A percentile compares a stretch with the other conserved stretches of the same genome.
Evolutionary conservation across 1,140 invertebrate species (phyloP).

Genomic region (Drosophila saltans): DNA sequence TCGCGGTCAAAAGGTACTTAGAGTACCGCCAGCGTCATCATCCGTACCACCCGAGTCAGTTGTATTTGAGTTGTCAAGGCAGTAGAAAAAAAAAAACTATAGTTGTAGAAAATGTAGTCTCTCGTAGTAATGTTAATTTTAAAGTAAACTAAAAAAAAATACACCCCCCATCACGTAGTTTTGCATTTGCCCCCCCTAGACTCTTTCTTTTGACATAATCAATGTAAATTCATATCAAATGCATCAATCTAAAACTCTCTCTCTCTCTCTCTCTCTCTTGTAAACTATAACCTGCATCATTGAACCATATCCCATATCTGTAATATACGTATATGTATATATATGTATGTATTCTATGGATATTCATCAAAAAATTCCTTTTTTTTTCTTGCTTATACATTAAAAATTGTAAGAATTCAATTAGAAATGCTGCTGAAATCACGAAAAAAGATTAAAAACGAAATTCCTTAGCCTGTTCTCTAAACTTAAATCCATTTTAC

Average conservation of each 20-base stretch:
- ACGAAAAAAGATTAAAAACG: too few relatives aligned
- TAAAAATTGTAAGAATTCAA: neutral
- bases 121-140: neutral
- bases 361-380: too few relatives aligned
- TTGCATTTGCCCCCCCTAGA: conserved; percentile 3
- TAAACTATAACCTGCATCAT: neutral
- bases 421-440: neutral
- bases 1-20: conserved; percentile 82
- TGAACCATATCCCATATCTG: neutral
- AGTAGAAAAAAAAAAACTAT: conserved; percentile 65
- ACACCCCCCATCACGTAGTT: neutral
- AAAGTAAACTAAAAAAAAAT: too few relatives aligned
- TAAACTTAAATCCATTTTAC: neutral
- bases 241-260: neutral
- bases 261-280: neutral
- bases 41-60: conserved; percentile 83
- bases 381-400: neutral
- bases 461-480: neutral
- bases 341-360: too few relatives aligned
- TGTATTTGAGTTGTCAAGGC: conserved; percentile 83
- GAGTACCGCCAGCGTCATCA: conserved; percentile 81
- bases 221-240: neutral
- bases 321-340: neutral
- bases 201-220: neutral
- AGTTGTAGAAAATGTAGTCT: conserved; percentile 50